Percentiles rank a stretch among this genome's conserved stretches.
Conservation (phyloP, 2,797 vertebrate species). For the Cephalopachus bancanus region DNA sequence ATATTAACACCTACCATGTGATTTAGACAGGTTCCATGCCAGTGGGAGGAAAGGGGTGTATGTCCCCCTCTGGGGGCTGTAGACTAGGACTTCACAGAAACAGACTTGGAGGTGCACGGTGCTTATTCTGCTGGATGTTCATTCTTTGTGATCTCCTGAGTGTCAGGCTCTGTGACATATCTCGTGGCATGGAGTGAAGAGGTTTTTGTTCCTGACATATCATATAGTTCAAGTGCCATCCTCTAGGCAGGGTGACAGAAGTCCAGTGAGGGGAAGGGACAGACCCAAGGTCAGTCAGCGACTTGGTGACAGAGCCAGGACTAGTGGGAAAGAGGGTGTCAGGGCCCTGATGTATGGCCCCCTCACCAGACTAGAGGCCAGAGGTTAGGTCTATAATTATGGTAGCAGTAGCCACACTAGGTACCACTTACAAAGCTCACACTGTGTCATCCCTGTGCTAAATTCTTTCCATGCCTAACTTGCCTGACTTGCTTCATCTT, state of each 20-base stretch:
- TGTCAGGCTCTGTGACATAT: not conserved
- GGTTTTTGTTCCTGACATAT: not conserved
- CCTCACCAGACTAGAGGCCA: not conserved
- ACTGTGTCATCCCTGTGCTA: not conserved
- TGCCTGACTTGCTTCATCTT: not conserved
- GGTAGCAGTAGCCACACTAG: not conserved
- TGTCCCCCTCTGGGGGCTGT: not conserved
- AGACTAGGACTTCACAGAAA: not conserved
- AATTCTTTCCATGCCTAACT: not conserved
- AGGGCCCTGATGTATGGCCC: not conserved
- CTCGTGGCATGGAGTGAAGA: not conserved
- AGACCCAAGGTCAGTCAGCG: not conserved
- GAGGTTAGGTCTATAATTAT: not conserved
- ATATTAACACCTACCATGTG: too few species aligned
- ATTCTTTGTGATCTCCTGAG: not conserved
- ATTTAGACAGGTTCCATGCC: not conserved
- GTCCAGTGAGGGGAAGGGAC: not conserved
- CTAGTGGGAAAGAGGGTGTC: not conserved
- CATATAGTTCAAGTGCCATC: not conserved
- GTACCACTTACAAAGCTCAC: not conserved
- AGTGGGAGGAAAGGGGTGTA: not conserved
- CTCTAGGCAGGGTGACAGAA: not conserved
- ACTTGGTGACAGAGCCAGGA: not conserved
- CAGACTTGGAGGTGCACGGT: not conserved
- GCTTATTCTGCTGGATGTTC: accelerated